phyloP scores from a whole-genome alignment of 2,888 invertebrate genomes.

The Heliconius sara region DNA sequence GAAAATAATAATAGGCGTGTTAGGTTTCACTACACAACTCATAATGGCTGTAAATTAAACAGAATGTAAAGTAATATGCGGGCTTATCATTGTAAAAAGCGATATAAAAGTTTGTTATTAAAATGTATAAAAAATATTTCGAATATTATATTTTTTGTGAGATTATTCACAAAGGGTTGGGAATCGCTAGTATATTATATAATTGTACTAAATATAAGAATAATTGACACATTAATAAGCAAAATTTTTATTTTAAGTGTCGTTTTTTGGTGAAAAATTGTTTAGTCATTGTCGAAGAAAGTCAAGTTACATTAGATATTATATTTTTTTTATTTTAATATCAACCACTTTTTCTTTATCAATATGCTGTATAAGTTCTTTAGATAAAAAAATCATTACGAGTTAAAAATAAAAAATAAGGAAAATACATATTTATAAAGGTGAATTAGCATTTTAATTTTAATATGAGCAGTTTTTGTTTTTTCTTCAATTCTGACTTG shows the following conservation, averaged over 20 bases:
- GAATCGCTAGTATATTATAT: neutral
- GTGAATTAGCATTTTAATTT: neutral
- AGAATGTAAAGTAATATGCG: no score
- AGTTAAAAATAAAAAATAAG: no score
- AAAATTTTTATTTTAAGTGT: neutral
- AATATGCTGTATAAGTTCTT: neutral
- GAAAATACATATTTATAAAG: no score
- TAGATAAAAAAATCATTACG: neutral
- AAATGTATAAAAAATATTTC: neutral
- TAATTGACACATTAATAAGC: neutral
- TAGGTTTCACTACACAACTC: no score
- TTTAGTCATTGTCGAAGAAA: neutral
- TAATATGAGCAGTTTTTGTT: neutral
- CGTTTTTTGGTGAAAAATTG: neutral
- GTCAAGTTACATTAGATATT: neutral
- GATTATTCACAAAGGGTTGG: slow-evolving; percentile 2
- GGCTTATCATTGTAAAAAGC: no score
- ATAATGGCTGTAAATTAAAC: no score
- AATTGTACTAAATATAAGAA: neutral
- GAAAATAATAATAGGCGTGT: no score
- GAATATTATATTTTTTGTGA: neutral
- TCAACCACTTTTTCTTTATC: neutral
- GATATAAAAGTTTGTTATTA: no score
- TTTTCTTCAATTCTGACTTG: neutral
- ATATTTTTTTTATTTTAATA: neutral